Evolutionary conservation across 2,888 invertebrate species (phyloP), one percentile per base, ranked within the genome.

Genomic region (Caenorhabditis wallacei): DNA sequence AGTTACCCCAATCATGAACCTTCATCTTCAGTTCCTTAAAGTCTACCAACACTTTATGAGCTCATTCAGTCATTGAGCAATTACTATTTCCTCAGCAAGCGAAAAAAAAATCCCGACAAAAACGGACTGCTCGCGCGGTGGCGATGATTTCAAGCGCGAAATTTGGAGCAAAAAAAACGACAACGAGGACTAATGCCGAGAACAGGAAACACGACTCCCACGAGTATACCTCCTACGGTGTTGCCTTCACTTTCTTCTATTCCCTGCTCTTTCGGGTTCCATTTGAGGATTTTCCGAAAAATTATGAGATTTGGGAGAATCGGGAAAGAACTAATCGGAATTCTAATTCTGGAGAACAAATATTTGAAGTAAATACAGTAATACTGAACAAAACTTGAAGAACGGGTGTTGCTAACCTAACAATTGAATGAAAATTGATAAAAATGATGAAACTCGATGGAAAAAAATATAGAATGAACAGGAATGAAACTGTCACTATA

Each of bases 131-230:
- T n/a, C n/a, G n/a, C n/a, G 35, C 61, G 71, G 71, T 56, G 78
- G 69, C 61, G 37, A 53, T 61, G 78, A 69, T 63, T 63, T 78
- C 78, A 78, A 78, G 78, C 78, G 78, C 78, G 54, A 78, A 78
- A 78, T 78, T 76, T 16, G 53, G 43, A 43, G 53, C 48, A 66
- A 76, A 59, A 76, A 24, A 7, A 48, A 57, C 66, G 8, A 53
- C 43, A 57, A 20, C 69, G 46, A 76, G 76, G 69, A 76, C 76
- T 68, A 69, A 76, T 76, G 75, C 57, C 57, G 59, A 78, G 78
- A 78, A 78, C 78, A 78, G 78, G 78, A 78, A 78, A 54, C 78
- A 63, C 69, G 78, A 78, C 78, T 78, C 78, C 78, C 69, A 78
- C 78, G 78, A 78, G 78, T 63, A 69, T 63, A 69, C 78, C 78